These are phyloP conservation scores for Panagrolaimus sp. DNA, from an alignment of 1,140 invertebrate species.

Conservation along the genomic window DNA sequence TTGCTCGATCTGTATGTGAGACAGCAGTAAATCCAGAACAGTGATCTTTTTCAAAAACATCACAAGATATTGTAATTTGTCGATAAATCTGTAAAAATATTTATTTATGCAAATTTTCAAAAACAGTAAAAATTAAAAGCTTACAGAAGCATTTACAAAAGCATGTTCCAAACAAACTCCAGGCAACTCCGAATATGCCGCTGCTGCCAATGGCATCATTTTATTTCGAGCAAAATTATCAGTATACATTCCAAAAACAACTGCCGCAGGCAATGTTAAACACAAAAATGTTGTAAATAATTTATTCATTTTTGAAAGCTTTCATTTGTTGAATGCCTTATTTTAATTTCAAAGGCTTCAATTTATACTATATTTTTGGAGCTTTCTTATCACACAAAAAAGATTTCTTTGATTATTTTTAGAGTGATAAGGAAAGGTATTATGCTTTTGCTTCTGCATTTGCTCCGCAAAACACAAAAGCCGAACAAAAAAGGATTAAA, in stretches of 20 bases:
- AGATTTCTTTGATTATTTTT: too few relatives aligned
- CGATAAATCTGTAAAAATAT: conserved; percentile 34
- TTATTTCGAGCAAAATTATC: conserved; percentile 38
- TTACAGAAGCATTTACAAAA: conserved; percentile 40
- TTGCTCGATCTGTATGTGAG: conserved; percentile 31
- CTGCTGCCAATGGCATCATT: conserved; percentile 43
- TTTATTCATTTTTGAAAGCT: too few relatives aligned
- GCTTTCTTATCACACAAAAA: too few relatives aligned
- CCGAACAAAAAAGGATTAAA: too few relatives aligned
- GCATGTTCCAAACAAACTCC: conserved; percentile 32
- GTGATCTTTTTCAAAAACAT: conserved; percentile 31
- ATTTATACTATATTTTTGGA: too few relatives aligned
- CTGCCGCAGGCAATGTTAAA: background rate
- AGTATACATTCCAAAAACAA: conserved; percentile 26
- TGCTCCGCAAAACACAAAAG: too few relatives aligned
- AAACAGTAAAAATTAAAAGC: background rate
- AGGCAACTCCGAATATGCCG: conserved; percentile 39
- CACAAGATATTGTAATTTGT: conserved; percentile 33
- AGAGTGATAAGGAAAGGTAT: too few relatives aligned
- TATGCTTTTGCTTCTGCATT: too few relatives aligned
- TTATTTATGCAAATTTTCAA: background rate
- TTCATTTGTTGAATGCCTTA: too few relatives aligned
- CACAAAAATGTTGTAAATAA: too few relatives aligned
- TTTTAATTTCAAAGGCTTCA: too few relatives aligned
- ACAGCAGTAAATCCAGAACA: conserved; percentile 49